These are phyloP conservation scores for Lichenostomus cassidix DNA, from an alignment of 2,113 vertebrate genomes.

Conservation along the genomic window DNA sequence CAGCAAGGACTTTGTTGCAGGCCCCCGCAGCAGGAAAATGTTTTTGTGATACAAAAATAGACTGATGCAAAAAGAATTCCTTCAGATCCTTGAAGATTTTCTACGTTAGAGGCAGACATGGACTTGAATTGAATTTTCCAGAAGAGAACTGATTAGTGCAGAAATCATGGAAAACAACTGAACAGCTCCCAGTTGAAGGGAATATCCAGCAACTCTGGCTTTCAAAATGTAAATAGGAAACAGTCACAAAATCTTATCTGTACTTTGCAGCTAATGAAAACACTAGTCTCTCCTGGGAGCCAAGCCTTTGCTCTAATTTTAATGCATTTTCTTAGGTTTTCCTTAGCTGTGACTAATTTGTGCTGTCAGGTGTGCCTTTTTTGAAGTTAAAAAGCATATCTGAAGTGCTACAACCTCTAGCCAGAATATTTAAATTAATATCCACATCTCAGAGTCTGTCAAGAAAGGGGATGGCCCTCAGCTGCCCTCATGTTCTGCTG, in stretches of 20 bases:
- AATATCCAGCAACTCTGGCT: conserved; percentile 1
- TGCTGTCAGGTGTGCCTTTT: conserved; percentile 9
- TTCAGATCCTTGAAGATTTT: background rate
- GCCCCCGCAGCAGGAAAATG: background rate
- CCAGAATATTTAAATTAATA: background rate
- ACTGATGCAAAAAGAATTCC: background rate
- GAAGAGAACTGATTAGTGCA: background rate
- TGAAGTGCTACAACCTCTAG: background rate
- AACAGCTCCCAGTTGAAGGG: background rate
- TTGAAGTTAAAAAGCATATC: conserved; percentile 26
- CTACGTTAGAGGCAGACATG: background rate
- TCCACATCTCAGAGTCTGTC: background rate
- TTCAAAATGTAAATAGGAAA: conserved; percentile 32
- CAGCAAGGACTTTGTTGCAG: background rate
- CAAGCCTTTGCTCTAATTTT: conserved; percentile 42
- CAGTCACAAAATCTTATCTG: conserved; percentile 38
- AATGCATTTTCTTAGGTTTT: conserved; percentile 32
- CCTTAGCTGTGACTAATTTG: conserved; percentile 40
- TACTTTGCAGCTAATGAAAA: conserved; percentile 49
- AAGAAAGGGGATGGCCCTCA: background rate
- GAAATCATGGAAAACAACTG: background rate
- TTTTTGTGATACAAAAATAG: background rate
- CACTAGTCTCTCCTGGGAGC: background rate
- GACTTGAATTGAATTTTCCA: background rate
- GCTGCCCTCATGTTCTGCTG: background rate